These are phyloP conservation scores for Alloplasta piceator DNA, from an alignment of 2,888 invertebrate species.

Conservation along the genomic window DNA sequence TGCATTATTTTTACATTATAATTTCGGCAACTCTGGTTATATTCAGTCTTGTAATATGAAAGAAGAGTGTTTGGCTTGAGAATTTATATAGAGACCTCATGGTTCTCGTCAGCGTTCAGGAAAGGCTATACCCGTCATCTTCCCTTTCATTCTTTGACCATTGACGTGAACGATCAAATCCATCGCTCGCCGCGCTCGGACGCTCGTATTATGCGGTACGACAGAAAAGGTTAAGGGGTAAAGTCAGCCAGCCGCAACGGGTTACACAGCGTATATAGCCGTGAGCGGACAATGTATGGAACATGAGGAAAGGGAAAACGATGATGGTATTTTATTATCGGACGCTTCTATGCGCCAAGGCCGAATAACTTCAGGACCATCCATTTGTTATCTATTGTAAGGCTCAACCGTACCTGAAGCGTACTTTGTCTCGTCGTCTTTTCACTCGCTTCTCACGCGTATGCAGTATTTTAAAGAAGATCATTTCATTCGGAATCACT, in stretches of 20 bases:
- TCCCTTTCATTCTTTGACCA: slow-evolving; percentile 57
- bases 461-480: too few relatives aligned
- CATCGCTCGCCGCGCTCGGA: slow-evolving; percentile 20
- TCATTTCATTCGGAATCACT: too few relatives aligned
- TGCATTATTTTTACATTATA: too few relatives aligned
- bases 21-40: too few relatives aligned
- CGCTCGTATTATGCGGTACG: slow-evolving; percentile 44
- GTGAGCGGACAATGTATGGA: not conserved
- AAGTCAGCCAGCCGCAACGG: slow-evolving; percentile 58
- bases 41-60: not conserved
- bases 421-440: not conserved
- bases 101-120: slow-evolving; percentile 68
- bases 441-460: too few relatives aligned
- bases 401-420: slow-evolving; percentile 11
- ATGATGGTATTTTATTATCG: slow-evolving; percentile 73
- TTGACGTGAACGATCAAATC: slow-evolving; percentile 61
- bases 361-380: slow-evolving; percentile 1
- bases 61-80: not conserved
- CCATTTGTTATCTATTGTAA: slow-evolving; percentile 21
- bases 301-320: slow-evolving; percentile 50
- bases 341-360: slow-evolving; percentile 25
- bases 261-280: slow-evolving; percentile 40
- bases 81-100: slow-evolving; percentile 24
- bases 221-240: slow-evolving; percentile 67
- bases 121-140: slow-evolving; percentile 71